Conservation (phyloP, 2,113 vertebrate genomes). For the Tautogolabrus adspersus region DNA sequence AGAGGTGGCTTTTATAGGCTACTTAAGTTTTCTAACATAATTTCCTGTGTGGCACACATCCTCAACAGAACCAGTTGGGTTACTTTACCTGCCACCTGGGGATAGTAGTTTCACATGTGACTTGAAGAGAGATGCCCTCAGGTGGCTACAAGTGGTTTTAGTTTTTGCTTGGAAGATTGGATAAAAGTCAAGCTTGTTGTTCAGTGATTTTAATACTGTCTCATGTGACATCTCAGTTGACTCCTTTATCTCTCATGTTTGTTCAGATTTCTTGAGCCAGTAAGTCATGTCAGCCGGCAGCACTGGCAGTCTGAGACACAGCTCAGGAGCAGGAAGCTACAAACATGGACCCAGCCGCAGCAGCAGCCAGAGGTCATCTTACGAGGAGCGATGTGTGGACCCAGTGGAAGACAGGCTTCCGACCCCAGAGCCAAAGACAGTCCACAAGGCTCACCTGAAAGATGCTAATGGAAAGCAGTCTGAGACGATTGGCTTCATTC, state of each 20-base stretch:
- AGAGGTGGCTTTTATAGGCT: not conserved
- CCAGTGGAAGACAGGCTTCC: slow-evolving; percentile 60
- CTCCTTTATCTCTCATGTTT: not conserved
- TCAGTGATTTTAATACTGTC: not conserved
- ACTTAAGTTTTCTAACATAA: not conserved
- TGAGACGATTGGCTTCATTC: slow-evolving; percentile 89
- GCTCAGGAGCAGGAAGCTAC: slow-evolving; percentile 59
- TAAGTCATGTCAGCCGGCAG: slow-evolving; percentile 64
- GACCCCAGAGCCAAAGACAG: slow-evolving; percentile 30
- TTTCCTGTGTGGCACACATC: not conserved
- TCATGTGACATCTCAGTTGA: not conserved
- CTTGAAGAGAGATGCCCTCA: slow-evolving; percentile 47
- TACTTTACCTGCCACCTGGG: slow-evolving; percentile 45
- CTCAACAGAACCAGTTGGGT: slow-evolving; percentile 47
- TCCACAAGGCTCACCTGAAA: slow-evolving; percentile 79
- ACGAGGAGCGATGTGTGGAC: slow-evolving; percentile 82
- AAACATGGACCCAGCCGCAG: slow-evolving; percentile 65
- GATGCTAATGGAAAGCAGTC: slow-evolving; percentile 83
- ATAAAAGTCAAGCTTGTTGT: not conserved
- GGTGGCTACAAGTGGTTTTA: slow-evolving; percentile 17
- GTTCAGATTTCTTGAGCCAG: slow-evolving; percentile 41
- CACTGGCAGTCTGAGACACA: slow-evolving; percentile 36
- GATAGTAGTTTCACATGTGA: slow-evolving; percentile 53
- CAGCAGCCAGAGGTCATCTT: slow-evolving; percentile 74
- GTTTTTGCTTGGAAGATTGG: not conserved